Evolutionary conservation across 92 coral and sea anemone species (phyloP).

Genomic region (Porites divaricata): DNA sequence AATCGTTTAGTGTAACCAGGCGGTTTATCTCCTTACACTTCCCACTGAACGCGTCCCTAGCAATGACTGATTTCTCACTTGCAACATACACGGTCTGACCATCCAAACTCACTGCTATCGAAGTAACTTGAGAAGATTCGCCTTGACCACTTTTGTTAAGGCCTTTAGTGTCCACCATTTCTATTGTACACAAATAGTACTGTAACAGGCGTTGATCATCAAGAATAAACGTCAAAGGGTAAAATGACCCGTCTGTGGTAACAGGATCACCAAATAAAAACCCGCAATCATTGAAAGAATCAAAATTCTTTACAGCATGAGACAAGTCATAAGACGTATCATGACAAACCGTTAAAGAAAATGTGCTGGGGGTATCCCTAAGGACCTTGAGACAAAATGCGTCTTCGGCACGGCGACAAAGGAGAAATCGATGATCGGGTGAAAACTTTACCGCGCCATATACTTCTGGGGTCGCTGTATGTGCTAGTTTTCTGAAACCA

Average conservation of each 20-base stretch:
- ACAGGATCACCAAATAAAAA: conserved; percentile 17
- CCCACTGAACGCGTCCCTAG: conserved; percentile 5
- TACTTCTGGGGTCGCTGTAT: background rate
- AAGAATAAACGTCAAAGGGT: background rate
- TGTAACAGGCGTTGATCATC: background rate
- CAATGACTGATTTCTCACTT: background rate
- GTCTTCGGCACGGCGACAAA: background rate
- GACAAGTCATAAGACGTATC: background rate
- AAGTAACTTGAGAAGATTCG: background rate
- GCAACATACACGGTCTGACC: conserved; percentile 9
- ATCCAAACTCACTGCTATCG: background rate
- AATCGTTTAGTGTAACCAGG: too few species aligned
- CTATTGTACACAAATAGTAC: background rate
- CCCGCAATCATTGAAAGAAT: background rate
- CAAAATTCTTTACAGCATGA: background rate
- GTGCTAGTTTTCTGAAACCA: conserved; percentile 1
- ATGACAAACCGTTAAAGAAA: background rate
- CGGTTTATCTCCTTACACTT: background rate
- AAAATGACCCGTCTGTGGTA: background rate
- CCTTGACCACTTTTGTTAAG: background rate
- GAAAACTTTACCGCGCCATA: conserved; percentile 2
- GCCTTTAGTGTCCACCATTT: background rate
- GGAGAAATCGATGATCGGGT: background rate
- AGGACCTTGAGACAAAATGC: background rate
- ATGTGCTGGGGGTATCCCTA: too few species aligned